A percentile compares a stretch with the other conserved stretches of the same genome.
Evolutionary conservation across 1,140 invertebrate species (phyloP).

Genomic region (Psix sp.): DNA sequence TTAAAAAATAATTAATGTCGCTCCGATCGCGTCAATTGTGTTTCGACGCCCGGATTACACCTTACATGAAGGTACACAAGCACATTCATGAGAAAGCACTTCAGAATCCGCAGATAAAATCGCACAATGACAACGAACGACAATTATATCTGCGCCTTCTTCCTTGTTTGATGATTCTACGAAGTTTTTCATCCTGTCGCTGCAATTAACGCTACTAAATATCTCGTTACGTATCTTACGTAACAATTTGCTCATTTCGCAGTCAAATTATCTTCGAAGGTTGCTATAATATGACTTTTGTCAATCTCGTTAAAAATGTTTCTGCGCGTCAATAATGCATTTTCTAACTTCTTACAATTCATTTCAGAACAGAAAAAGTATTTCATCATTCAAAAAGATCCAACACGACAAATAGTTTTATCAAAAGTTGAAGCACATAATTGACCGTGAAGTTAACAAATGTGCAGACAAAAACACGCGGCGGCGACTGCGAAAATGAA

Average conservation of each 20-base stretch:
- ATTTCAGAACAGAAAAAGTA: background rate
- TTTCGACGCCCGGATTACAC: conserved; percentile 2
- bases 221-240: conserved; percentile 35
- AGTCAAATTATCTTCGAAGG: conserved; percentile 29
- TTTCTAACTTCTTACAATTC: too few species aligned
- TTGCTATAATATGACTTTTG: too few species aligned
- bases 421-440: conserved; percentile 42
- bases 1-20: conserved; percentile 10
- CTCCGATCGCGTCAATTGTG: conserved; percentile 12
- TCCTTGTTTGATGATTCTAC: conserved; percentile 46
- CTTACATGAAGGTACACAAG: too few species aligned
- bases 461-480: conserved; percentile 20
- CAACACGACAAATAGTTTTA: conserved; percentile 33
- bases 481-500: conserved; percentile 15
- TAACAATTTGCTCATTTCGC: conserved; percentile 21
- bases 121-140: conserved; percentile 35
- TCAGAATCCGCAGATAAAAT: conserved; percentile 44
- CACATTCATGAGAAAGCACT: conserved; percentile 34
- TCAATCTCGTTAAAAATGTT: background rate
- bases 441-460: conserved; percentile 41
- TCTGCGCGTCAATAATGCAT: too few species aligned
- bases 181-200: conserved; percentile 30
- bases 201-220: conserved; percentile 40
- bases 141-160: conserved; percentile 48
- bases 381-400: too few species aligned